These are phyloP conservation scores for Nymphalis polychloros DNA, from an alignment of 2,888 invertebrate genomes.

Conservation along the genomic window DNA sequence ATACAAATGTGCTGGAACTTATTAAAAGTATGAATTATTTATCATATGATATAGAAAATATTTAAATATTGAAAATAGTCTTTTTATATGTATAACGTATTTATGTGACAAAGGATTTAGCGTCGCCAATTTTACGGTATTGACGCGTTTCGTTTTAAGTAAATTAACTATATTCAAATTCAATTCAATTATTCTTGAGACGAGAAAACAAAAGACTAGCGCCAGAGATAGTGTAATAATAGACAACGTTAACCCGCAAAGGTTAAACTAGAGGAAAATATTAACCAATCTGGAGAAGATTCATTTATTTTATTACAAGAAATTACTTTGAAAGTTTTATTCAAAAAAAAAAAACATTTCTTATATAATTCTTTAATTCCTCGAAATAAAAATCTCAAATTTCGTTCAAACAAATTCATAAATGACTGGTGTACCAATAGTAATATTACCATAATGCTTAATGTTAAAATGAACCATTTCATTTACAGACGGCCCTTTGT, in stretches of 20 bases:
- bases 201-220: conserved; percentile 16
- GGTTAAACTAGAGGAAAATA: background rate
- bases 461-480: background rate
- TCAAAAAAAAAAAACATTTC: no score
- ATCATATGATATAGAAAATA: background rate
- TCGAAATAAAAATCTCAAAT: no score
- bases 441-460: no score
- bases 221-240: conserved; percentile 7
- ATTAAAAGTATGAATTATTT: no score
- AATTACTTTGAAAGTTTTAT: no score
- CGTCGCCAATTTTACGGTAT: conserved; percentile 25
- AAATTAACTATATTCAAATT: conserved; percentile 13
- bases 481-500: background rate
- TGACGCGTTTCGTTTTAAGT: conserved; percentile 10
- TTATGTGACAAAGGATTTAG: conserved; percentile 8
- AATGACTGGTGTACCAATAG: no score
- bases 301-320: background rate
- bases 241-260: conserved; percentile 10
- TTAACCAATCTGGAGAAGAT: background rate
- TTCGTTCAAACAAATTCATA: no score
- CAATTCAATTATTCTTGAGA: conserved; percentile 18
- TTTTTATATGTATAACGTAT: background rate
- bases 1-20: no score
- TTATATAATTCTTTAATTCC: no score
- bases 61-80: background rate